Conservation (phyloP, 2,888 invertebrate genomes). For the Drosophila fungiperda region DNA sequence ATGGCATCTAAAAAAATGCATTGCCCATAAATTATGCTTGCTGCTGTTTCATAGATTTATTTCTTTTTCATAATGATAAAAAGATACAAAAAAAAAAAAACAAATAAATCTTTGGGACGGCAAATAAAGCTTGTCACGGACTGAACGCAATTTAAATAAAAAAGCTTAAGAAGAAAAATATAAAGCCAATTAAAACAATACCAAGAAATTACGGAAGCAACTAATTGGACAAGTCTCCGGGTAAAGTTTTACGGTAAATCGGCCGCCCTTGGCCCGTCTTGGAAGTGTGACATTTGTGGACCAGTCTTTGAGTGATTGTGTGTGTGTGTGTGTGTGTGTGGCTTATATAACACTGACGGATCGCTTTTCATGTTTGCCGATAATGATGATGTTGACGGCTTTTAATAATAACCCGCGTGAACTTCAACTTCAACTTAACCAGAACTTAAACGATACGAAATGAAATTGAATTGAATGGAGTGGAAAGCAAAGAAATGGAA, state of each 20-base stretch:
- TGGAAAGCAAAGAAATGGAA: slow-evolving; percentile 29
- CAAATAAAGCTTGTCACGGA: slow-evolving; percentile 54
- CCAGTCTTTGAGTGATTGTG: slow-evolving; percentile 13
- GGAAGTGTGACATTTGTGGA: slow-evolving; percentile 68
- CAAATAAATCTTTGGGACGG: slow-evolving; percentile 67
- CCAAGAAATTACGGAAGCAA: slow-evolving; percentile 80
- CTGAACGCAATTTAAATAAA: slow-evolving; percentile 66
- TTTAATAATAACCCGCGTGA: slow-evolving; percentile 65
- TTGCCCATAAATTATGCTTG: slow-evolving; percentile 67
- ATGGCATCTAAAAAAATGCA: slow-evolving; percentile 57
- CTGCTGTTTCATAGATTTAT: slow-evolving; percentile 41
- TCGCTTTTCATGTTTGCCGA: slow-evolving; percentile 36
- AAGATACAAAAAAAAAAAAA: slow-evolving; percentile 17
- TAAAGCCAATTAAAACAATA: slow-evolving; percentile 76
- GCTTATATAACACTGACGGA: slow-evolving; percentile 61
- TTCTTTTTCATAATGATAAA: slow-evolving; percentile 39
- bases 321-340: background rate
- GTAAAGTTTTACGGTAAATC: slow-evolving; percentile 18
- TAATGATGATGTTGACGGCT: slow-evolving; percentile 48
- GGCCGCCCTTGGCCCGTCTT: background rate
- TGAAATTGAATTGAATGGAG: background rate
- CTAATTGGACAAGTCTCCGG: slow-evolving; percentile 66
- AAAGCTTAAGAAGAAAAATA: slow-evolving; percentile 13
- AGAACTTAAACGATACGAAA: slow-evolving; percentile 30
- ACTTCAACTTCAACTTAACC: slow-evolving; percentile 26